Conservation (phyloP, 2,888 invertebrate species). For the Desoria tigrina region DNA sequence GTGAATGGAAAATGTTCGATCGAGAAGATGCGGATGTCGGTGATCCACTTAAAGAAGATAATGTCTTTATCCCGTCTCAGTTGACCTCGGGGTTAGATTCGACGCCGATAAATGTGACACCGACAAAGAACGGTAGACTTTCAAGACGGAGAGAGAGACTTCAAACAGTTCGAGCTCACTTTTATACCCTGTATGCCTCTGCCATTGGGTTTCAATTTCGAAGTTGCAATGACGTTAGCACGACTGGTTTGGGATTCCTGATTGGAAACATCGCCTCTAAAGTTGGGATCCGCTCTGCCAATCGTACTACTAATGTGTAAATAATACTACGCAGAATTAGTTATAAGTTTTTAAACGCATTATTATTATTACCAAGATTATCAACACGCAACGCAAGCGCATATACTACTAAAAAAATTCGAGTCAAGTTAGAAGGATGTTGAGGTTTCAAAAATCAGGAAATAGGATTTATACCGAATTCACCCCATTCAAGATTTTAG, state of each 20-base stretch:
- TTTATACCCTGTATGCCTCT: constrained; percentile 63
- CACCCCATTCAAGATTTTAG: too few species aligned
- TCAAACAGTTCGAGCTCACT: constrained; percentile 62
- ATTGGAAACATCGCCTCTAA: constrained; percentile 64
- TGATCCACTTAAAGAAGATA: constrained; percentile 26
- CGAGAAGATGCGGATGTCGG: neutral
- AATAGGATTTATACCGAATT: too few species aligned
- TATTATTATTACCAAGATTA: too few species aligned
- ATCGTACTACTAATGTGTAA: constrained; percentile 33
- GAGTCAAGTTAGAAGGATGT: too few species aligned
- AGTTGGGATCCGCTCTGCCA: constrained; percentile 59
- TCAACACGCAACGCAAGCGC: too few species aligned
- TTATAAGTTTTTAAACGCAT: neutral
- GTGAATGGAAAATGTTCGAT: constrained; percentile 26
- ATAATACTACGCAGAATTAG: neutral
- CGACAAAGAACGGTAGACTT: constrained; percentile 24
- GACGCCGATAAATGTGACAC: neutral
- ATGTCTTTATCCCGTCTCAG: constrained; percentile 23
- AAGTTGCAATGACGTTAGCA: constrained; percentile 59
- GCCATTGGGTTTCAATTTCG: constrained; percentile 62
- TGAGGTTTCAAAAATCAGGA: too few species aligned
- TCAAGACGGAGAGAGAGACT: constrained; percentile 56
- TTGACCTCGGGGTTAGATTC: neutral
- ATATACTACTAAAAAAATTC: too few species aligned
- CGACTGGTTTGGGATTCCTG: constrained; percentile 58